phyloP scores from a whole-genome alignment of 2,888 invertebrate species.

The Leptinotarsa tumamoca region DNA sequence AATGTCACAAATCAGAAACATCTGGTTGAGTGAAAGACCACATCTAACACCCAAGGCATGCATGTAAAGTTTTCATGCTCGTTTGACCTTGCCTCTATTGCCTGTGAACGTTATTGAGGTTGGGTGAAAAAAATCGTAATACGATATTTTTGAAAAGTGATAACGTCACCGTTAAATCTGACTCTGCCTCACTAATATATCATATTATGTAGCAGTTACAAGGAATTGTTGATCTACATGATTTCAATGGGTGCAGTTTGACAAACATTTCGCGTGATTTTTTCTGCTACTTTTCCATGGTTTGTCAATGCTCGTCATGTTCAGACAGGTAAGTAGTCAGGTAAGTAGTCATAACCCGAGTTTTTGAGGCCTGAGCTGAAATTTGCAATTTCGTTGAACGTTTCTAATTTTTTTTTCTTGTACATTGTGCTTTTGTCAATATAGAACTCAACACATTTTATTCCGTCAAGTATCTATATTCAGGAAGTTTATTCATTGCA shows the following conservation, averaged over 20 bases:
- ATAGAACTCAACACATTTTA: no score
- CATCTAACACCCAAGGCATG: constrained; percentile 1
- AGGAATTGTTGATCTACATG: neutral
- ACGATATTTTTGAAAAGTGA: neutral
- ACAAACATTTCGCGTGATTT: neutral
- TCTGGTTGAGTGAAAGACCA: constrained; percentile 21
- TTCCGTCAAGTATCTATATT: no score
- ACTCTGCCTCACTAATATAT: neutral
- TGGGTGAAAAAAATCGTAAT: constrained; percentile 9
- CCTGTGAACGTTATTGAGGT: constrained; percentile 8
- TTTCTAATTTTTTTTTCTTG: no score
- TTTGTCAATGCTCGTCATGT: no score
- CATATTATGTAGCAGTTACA: neutral
- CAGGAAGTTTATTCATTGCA: no score
- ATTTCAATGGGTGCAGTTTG: neutral
- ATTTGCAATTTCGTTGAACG: no score
- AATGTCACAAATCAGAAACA: constrained; percentile 30
- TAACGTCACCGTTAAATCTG: neutral
- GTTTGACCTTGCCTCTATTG: constrained; percentile 16
- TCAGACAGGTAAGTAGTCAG: no score
- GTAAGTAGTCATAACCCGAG: no score
- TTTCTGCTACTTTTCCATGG: no score
- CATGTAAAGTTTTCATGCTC: constrained; percentile 8
- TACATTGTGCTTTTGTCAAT: no score
- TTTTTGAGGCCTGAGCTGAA: no score